Base-by-base conservation (phyloP, 2,113 vertebrate species). In the Microcebus tavaratra region DNA sequence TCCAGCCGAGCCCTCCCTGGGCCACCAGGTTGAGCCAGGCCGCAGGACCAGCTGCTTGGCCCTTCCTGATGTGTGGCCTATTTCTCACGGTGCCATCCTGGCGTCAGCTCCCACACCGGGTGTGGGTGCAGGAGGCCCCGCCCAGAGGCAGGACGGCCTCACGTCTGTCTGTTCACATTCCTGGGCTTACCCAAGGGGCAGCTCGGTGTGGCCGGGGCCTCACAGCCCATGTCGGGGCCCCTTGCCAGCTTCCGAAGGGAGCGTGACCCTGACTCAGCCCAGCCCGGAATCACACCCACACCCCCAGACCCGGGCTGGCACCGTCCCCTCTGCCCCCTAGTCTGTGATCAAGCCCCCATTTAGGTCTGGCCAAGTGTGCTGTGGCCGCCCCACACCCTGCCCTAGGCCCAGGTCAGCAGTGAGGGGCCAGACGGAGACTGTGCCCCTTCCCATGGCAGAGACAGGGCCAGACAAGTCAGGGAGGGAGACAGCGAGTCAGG, bases 101-200 rank as follows among this genome's bases (percentile, higher is more conserved):
- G 45, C 36, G 14, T 88, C 55, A 11, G 73, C 92, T 86, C 89
- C 95, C 48, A 21, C 31, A 42, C 59, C 88, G 91, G 96, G 93
- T 94, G 95, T 96, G 96, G 83, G 68, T 87, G 34, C 86, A 83
- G 48, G 57, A 93, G 83, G 97, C 93, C 75, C 65, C 97, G 75
- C 97, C 97, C 95, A 91, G 53, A 87, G 73, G n/a, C 89, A 81
- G 83, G 87, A 78, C 91, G 75, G 72, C 73, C 53, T 18, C 23
- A 61, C 36, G 27, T 92, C 95, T 94, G 94, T 83, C 81, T 92
- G 53, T 92, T 88, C 91, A 78, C 96, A 97, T 97, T 97, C 97
- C 97, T 91, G 88, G 78, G 61, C 78, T 94, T 84, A 36, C 55
- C 79, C 73, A 59, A 39, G 45, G 91, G 95, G 76, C 27, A 53